These are phyloP conservation scores for Lordiphosa mommai DNA, from an alignment of 1,140 invertebrate genomes.

Conservation along the genomic window DNA sequence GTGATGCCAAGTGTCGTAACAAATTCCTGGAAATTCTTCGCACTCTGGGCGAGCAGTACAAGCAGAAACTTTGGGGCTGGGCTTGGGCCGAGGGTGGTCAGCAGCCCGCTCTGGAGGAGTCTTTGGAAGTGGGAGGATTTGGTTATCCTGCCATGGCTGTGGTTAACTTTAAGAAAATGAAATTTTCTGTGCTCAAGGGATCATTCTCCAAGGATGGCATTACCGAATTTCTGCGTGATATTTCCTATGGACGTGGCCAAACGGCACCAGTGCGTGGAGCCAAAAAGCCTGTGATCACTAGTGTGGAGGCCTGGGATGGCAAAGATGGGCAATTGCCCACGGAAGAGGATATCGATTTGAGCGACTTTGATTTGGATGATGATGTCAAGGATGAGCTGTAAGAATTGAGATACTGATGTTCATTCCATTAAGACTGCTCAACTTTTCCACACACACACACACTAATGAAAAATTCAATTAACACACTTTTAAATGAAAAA, in stretches of 20 bases:
- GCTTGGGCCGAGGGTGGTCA: slow-evolving; percentile 95
- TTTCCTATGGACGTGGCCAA: slow-evolving; percentile 96
- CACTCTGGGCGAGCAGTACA: slow-evolving; percentile 93
- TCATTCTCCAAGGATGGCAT: slow-evolving; percentile 97
- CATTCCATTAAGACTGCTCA: slow-evolving; percentile 55
- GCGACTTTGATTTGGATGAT: slow-evolving; percentile 91
- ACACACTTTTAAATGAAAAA: slow-evolving; percentile 34
- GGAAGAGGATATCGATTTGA: slow-evolving; percentile 96
- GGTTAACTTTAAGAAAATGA: slow-evolving; percentile 98
- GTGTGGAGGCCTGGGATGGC: slow-evolving; percentile 95
- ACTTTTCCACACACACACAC: slow-evolving; percentile 30
- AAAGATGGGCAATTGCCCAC: slow-evolving; percentile 94
- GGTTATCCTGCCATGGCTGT: slow-evolving; percentile 97
- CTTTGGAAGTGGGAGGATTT: slow-evolving; percentile 96
- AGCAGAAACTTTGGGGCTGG: slow-evolving; percentile 99
- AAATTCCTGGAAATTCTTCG: slow-evolving; percentile 89
- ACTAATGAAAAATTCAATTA: slow-evolving; percentile 15
- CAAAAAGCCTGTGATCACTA: slow-evolving; percentile 88
- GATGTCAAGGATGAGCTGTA: slow-evolving; percentile 91
- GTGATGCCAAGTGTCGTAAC: slow-evolving; percentile 96
- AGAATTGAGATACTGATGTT: slow-evolving; percentile 50
- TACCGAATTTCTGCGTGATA: slow-evolving; percentile 95
- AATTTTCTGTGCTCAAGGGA: slow-evolving; percentile 95
- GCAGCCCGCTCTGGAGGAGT: slow-evolving; percentile 91
- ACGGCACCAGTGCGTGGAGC: slow-evolving; percentile 94